Percentiles rank a stretch among this genome's conserved stretches.
phyloP scores from a whole-genome alignment of 2,113 vertebrate species.

The Muntiacus reevesi region DNA sequence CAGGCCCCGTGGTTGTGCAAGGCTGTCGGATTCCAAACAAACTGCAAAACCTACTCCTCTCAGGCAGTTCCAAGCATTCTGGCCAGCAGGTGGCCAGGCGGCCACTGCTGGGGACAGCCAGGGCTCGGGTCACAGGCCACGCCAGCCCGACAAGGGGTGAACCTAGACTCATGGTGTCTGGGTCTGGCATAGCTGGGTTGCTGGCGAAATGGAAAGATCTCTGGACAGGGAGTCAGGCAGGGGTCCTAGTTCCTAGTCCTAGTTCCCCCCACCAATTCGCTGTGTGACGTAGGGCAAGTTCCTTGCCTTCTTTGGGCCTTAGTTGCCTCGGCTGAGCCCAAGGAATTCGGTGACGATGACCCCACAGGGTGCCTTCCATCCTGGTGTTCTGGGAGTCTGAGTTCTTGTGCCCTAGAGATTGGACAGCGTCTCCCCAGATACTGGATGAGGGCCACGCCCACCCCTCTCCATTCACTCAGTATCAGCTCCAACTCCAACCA shows the following conservation, averaged over 20 bases:
- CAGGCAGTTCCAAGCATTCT: slow-evolving; percentile 61
- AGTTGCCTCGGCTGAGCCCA: background rate
- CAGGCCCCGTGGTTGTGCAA: slow-evolving; percentile 21
- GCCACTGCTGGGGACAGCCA: background rate
- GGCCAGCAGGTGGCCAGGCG: slow-evolving; percentile 53
- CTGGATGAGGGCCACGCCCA: fast-evolving
- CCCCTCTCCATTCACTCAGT: background rate
- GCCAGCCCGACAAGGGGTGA: background rate
- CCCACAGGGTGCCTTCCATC: background rate
- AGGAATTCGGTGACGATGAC: background rate
- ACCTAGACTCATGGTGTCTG: background rate
- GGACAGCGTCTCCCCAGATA: background rate
- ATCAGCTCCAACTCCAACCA: background rate
- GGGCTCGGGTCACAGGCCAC: background rate
- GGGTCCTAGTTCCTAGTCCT: background rate
- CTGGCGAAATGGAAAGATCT: background rate
- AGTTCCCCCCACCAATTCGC: background rate
- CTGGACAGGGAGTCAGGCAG: background rate
- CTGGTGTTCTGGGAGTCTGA: background rate
- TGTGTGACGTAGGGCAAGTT: background rate
- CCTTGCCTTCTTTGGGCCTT: background rate
- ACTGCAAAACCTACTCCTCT: background rate
- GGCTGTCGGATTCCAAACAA: slow-evolving; percentile 35
- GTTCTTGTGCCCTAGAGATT: background rate
- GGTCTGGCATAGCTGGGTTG: background rate